A percentile compares a stretch with the other conserved stretches of the same genome.
These are phyloP conservation scores for Campylomormyrus numenius DNA, from an alignment of 2,113 vertebrate genomes.

Conservation along the genomic window DNA sequence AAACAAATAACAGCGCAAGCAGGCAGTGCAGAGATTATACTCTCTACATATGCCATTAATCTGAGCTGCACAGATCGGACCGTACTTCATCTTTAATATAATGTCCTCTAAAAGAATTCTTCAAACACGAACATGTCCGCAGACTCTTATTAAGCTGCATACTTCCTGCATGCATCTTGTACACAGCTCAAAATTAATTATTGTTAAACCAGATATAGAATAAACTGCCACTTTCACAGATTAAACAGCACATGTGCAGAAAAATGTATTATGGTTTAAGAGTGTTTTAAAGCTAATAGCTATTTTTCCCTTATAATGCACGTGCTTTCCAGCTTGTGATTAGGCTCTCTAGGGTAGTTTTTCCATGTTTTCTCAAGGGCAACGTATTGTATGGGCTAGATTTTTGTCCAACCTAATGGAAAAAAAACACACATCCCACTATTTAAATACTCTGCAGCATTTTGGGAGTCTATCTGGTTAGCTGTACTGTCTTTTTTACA, in stretches of 20 bases:
- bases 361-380: neutral
- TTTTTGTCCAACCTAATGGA: neutral
- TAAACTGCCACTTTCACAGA: slow-evolving; percentile 4
- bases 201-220: slow-evolving; percentile 7
- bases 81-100: neutral
- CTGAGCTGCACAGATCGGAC: neutral
- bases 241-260: neutral
- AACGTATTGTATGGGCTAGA: neutral
- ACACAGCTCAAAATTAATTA: neutral
- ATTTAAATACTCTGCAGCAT: neutral
- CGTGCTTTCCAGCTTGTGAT: neutral
- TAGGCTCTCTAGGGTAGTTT: neutral
- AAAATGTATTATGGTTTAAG: neutral
- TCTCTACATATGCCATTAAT: neutral
- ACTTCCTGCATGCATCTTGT: neutral
- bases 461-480: neutral
- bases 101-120: neutral
- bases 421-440: neutral
- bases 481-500: neutral
- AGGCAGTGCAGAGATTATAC: neutral
- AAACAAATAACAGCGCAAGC: neutral
- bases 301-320: neutral
- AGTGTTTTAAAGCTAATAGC: neutral
- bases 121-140: neutral
- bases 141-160: neutral